phyloP scores from a whole-genome alignment of 2,113 vertebrate genomes.

The Macaca mulatta region DNA sequence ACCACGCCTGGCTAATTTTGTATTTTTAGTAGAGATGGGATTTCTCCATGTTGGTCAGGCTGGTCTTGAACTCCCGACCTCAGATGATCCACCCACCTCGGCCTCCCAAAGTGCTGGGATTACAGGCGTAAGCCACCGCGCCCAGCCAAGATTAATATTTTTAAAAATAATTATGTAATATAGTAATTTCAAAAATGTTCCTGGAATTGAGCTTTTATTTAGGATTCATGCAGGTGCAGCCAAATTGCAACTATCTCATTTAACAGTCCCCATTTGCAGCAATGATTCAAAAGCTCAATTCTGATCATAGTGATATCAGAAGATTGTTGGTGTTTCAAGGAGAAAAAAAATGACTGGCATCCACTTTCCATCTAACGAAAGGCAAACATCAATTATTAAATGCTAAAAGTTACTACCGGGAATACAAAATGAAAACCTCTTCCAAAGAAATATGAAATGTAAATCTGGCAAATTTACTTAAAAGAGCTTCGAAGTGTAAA shows the following conservation, averaged over 20 bases:
- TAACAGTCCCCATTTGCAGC: not conserved
- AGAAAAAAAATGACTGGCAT: not conserved
- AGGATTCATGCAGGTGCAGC: accelerated
- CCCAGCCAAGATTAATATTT: not conserved
- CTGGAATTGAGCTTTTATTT: constrained; percentile 1
- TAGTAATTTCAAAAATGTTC: not conserved
- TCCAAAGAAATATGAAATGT: not conserved
- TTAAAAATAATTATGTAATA: not conserved
- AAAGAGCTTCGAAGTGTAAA: not conserved
- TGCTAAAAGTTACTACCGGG: not conserved
- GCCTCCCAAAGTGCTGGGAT: no score
- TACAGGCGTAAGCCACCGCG: no score
- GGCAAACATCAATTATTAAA: not conserved
- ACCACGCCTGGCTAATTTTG: no score
- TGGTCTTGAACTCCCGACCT: no score
- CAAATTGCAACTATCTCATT: not conserved
- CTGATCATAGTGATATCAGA: not conserved
- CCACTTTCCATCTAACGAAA: not conserved
- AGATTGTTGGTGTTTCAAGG: not conserved
- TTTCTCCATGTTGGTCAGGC: no score
- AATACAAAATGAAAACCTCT: not conserved
- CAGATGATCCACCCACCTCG: no score
- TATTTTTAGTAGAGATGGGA: no score
- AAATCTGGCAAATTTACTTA: not conserved
- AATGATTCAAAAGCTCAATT: not conserved